Evolutionary conservation across 2,113 vertebrate genomes (phyloP), one percentile per base, ranked within the genome.

Genomic region (Halichoerus grypus): DNA sequence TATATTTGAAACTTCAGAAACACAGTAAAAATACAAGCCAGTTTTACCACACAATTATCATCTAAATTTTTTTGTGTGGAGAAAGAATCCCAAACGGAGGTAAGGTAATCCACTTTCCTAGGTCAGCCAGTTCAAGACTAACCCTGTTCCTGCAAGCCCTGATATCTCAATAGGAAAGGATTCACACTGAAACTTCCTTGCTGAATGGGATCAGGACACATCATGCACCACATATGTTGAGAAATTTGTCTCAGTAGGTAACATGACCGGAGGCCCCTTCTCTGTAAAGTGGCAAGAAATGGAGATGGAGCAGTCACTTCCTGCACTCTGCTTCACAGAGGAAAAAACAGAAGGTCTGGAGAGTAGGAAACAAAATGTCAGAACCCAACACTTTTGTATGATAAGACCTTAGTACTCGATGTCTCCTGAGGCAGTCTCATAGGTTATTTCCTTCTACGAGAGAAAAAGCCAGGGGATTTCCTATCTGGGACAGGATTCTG

Each of bases 391-490:
- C 14, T 53, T 90, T 49, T n/a, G 42, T 36, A 49, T 79, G 46
- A n/a, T 14, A 31, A 81, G 18, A 39, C 65, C 53, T 82, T 55
- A 76, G 63, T 18, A 51, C 18, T 59, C 13, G 1, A 6, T 5
- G 16, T 46, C 57, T 61, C 46, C 19, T 4, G 28, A 71, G 76
- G 72, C 74, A 51, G 42, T 87, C 46, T 81, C 16, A 55, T 3
- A 90, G 93, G 39, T 76, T 79, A 91, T 39, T 55, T 79, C 36
- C 69, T 67, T 74, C n/a, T 81, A 2, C 3, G 84, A 94, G 87
- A 92, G 94, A 63, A 97, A 97, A 93, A 96, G 55, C 57, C 10
- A 5, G 76, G 83, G 72, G 67, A 74, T 55, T 94, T 94, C 90
- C 42, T 39, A 16, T 42, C 19, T 31, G 59, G 74, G 61, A 65